A percentile compares a stretch with the other conserved stretches of the same genome.
phyloP scores from a whole-genome alignment of 2,797 vertebrate species.

The Chelmon rostratus region DNA sequence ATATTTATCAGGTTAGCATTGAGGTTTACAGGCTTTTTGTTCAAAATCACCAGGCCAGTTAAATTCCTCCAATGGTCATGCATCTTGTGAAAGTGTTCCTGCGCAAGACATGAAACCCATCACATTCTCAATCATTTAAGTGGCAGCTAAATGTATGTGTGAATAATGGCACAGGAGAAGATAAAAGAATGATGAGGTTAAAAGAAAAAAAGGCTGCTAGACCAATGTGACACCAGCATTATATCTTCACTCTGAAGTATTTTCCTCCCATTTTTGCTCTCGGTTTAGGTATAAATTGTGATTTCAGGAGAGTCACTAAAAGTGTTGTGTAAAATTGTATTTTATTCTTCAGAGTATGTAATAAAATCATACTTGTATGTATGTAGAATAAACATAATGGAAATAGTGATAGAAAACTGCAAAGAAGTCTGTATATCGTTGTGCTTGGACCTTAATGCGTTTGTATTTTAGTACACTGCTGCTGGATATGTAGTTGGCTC shows the following conservation, averaged over 20 bases:
- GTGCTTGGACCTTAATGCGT: constrained; percentile 13
- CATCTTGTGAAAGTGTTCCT: constrained; percentile 1
- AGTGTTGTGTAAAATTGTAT: neutral
- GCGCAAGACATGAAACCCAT: constrained; percentile 1
- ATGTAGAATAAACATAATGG: neutral
- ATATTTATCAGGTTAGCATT: constrained; percentile 48
- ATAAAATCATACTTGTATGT: neutral
- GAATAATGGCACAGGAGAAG: neutral
- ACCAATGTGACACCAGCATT: neutral
- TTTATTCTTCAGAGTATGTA: neutral
- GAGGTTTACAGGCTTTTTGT: constrained; percentile 18
- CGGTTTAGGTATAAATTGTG: neutral
- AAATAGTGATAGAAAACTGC: neutral
- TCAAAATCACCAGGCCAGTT: neutral
- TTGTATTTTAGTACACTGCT: constrained; percentile 31
- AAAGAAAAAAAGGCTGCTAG: constrained; percentile 1
- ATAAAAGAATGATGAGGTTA: neutral
- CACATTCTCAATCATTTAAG: constrained; percentile 5
- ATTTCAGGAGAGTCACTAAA: neutral
- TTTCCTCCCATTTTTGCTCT: neutral
- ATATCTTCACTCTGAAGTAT: neutral
- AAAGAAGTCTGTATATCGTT: neutral
- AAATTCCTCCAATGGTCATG: neutral
- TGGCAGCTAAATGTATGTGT: neutral
- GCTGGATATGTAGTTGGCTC: constrained; percentile 49